Evolutionary conservation across 2,888 invertebrate genomes (phyloP).

Genomic region (Microplitis deprimator): DNA sequence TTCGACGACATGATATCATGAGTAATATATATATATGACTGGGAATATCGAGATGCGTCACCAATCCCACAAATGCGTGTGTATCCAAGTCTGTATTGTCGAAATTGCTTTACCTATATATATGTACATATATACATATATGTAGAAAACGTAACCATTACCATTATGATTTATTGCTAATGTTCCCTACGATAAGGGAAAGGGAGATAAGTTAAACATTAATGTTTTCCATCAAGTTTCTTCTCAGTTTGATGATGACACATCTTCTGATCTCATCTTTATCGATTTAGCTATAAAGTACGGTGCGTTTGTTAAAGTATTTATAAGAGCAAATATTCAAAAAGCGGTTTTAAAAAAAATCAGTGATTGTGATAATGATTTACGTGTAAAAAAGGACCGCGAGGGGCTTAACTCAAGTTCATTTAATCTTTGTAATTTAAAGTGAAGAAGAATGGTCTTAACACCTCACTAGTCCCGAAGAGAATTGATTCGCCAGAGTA

Average conservation of each 20-base stretch:
- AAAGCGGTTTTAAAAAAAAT: too few species aligned
- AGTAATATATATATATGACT: conserved; percentile 5
- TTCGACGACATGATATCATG: conserved; percentile 22
- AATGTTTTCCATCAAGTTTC: not conserved
- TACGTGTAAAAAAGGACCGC: not conserved
- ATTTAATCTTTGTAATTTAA: conserved; percentile 20
- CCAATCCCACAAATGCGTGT: conserved; percentile 33
- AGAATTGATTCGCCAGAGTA: conserved; percentile 55
- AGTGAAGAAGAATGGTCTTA: conserved; percentile 51
- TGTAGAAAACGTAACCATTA: conserved; percentile 31
- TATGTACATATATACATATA: conserved; percentile 23
- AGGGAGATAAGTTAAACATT: not conserved
- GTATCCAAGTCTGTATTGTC: conserved; percentile 22
- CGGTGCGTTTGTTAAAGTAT: too few species aligned
- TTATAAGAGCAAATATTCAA: too few species aligned
- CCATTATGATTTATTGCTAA: conserved; percentile 36
- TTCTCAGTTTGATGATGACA: not conserved
- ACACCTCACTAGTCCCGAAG: conserved; percentile 56
- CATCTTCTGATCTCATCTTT: not conserved
- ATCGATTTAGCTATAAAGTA: too few species aligned
- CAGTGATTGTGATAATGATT: not conserved
- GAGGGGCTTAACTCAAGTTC: not conserved
- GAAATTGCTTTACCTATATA: conserved; percentile 12
- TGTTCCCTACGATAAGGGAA: conserved; percentile 34
- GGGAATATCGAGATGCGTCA: conserved; percentile 28